Evolutionary conservation across 2,797 vertebrate species (phyloP), one percentile per base, ranked within the genome.

Genomic region (Falco cherrug): DNA sequence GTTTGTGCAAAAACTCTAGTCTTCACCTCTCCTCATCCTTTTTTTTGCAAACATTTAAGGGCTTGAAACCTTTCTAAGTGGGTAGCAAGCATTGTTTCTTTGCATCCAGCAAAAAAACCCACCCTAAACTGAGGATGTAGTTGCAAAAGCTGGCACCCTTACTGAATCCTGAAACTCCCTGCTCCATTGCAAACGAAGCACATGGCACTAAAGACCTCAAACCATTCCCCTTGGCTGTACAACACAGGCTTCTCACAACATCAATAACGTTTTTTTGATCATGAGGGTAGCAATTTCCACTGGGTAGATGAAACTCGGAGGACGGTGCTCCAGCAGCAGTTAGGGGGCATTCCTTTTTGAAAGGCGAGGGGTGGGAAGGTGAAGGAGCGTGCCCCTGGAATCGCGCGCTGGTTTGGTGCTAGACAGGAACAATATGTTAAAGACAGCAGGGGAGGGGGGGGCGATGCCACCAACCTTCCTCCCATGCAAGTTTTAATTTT

Each of bases 401-500:
- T 13, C 6, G 24, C 71, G 11, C 47, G 0, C 28, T 5, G 16
- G 84, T 79, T 33, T 50, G 74, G 45, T 75, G 63, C 48, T 13
- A 83, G 70, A 14, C 45, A 57, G 92, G n/a, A 89, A 29, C 25
- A n/a, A 35, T 51, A 4, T 78, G 93, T 94, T 86, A 91, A 81
- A 94, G 83, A 90, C 81, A 10, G 87, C n/a, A 41, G 92, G 92
- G 92, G 67, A 79, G 11, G 87, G 33, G 41, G 92, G 92, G 92
- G 94, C 95, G 91, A 85, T 96, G 94, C 89, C 90, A 92, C 96
- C 95, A 85, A 84, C 95, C 43, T 91, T 67, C 73, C 76, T 97
- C 92, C 76, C 70, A 56, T 92, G 90, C 75, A 35, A 64, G 88
- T 74, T 97, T 97, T 97, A 97, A 97, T 97, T 97, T 90, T 82